These are phyloP conservation scores for Nannobrachium achirus DNA, from an alignment of 2,113 vertebrate genomes.

Conservation along the genomic window DNA sequence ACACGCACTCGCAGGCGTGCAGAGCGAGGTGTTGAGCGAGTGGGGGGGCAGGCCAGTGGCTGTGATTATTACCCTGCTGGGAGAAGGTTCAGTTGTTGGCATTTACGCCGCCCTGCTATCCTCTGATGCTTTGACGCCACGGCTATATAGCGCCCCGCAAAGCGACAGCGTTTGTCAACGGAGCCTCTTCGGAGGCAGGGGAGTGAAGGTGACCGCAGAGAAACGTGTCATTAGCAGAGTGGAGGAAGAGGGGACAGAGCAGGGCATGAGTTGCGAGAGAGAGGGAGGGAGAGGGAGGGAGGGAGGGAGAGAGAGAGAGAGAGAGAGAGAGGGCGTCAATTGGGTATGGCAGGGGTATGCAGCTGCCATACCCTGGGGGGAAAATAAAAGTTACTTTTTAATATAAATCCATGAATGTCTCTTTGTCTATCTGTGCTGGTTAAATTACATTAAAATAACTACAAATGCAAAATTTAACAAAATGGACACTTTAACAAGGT, in stretches of 20 bases:
- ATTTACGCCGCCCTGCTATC: slow-evolving; percentile 71
- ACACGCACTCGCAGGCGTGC: slow-evolving; percentile 1
- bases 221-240: slow-evolving; percentile 61
- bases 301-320: not conserved
- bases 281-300: not conserved
- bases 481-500: too few relatives aligned
- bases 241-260: slow-evolving; percentile 5
- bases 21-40: slow-evolving; percentile 43
- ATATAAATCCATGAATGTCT: too few relatives aligned
- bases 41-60: slow-evolving; percentile 36
- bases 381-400: too few relatives aligned
- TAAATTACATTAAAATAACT: too few relatives aligned
- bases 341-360: too few relatives aligned
- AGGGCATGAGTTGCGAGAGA: not conserved
- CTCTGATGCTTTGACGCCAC: slow-evolving; percentile 59
- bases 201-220: slow-evolving; percentile 73
- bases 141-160: slow-evolving; percentile 9
- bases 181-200: slow-evolving; percentile 21
- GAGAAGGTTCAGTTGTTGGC: slow-evolving; percentile 63
- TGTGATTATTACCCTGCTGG: slow-evolving; percentile 68
- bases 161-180: too few relatives aligned
- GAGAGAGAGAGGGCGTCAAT: not conserved
- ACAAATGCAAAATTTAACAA: too few relatives aligned
- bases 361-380: too few relatives aligned
- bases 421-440: too few relatives aligned